phyloP scores from a whole-genome alignment of 2,888 invertebrate species.

The Epinotia brunnichana region DNA sequence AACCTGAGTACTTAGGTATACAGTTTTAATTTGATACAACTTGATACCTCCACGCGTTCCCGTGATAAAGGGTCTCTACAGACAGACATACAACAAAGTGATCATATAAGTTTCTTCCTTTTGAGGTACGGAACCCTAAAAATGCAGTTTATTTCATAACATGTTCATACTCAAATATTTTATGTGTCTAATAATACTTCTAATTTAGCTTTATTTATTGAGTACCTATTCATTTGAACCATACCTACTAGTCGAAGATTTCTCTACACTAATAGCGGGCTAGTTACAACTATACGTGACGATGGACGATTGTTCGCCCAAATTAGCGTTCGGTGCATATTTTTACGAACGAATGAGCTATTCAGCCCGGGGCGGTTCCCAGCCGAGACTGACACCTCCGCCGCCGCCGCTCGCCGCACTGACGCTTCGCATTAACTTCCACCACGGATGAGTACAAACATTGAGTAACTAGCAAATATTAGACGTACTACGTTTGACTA shows the following conservation, averaged over 20 bases:
- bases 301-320: conserved; percentile 47
- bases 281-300: conserved; percentile 27
- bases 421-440: conserved; percentile 58
- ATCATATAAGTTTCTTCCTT: too few relatives aligned
- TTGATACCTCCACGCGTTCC: too few relatives aligned
- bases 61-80: too few relatives aligned
- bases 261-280: neutral
- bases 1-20: too few relatives aligned
- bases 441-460: conserved; percentile 48
- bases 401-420: conserved; percentile 58
- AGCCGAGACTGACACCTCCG: conserved; percentile 63
- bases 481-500: conserved; percentile 28
- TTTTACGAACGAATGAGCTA: conserved; percentile 60
- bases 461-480: conserved; percentile 39
- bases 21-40: too few relatives aligned
- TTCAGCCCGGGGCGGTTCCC: conserved; percentile 68
- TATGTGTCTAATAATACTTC: too few relatives aligned
- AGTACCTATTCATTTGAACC: too few relatives aligned
- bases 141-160: too few relatives aligned
- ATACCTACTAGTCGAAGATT: neutral
- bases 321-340: conserved; percentile 61
- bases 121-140: too few relatives aligned
- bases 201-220: too few relatives aligned
- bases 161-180: too few relatives aligned
- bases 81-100: too few relatives aligned